Conservation (phyloP, 2,888 invertebrate species). For the Zygaena filipendulae region DNA sequence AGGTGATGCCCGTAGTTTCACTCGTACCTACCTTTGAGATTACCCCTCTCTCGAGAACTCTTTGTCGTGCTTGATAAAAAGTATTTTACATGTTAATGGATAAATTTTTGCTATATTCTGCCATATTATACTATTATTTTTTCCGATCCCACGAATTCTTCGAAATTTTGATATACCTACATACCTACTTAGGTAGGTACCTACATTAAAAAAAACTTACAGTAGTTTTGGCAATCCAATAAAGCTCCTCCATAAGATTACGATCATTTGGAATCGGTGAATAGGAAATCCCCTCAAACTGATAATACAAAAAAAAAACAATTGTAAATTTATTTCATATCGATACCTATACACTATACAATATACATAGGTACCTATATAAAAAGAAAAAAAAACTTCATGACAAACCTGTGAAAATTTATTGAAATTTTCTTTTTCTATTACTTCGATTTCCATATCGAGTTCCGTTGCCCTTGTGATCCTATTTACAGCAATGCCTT, state of each 20-base stretch:
- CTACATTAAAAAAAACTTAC: slow-evolving; percentile 34
- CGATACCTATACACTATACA: neutral
- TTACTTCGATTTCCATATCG: slow-evolving; percentile 56
- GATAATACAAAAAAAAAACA: slow-evolving; percentile 19
- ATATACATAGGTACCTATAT: no score
- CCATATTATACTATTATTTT: no score
- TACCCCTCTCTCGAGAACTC: no score
- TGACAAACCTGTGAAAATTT: slow-evolving; percentile 29
- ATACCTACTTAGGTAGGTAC: no score
- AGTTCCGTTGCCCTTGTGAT: slow-evolving; percentile 45
- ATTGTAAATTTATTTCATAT: slow-evolving; percentile 1
- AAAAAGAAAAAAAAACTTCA: neutral
- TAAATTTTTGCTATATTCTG: no score
- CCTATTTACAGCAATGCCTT: slow-evolving; percentile 52
- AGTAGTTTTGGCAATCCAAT: slow-evolving; percentile 57
- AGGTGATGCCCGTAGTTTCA: no score
- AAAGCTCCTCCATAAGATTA: slow-evolving; percentile 45
- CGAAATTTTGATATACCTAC: no score
- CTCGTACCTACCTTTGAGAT: no score
- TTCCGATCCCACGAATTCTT: no score
- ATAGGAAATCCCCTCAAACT: slow-evolving; percentile 42
- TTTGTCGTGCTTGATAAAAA: no score
- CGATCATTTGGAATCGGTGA: slow-evolving; percentile 34
- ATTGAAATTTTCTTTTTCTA: slow-evolving; percentile 44
- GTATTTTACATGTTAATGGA: no score